Percentiles rank a stretch among this genome's conserved stretches.
Conservation (phyloP, 2,113 vertebrate genomes). For the Pygoscelis antarcticus region DNA sequence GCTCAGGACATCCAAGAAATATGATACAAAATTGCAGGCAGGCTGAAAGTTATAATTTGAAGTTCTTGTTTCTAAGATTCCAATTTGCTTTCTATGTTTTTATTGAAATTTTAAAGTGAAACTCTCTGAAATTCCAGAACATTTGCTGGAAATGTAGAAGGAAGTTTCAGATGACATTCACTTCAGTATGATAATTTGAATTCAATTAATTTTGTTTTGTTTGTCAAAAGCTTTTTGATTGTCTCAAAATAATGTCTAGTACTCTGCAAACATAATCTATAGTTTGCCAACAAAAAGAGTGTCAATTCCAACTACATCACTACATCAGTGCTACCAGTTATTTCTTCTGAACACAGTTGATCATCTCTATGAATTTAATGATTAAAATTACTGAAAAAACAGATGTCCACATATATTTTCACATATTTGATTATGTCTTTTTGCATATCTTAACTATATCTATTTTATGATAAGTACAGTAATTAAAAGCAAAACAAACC, state of each 20-base stretch:
- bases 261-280: neutral
- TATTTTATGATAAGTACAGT: neutral
- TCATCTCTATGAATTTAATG: neutral
- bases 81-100: neutral
- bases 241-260: neutral
- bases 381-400: neutral
- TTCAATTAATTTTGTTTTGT: neutral
- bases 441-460: neutral
- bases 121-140: neutral
- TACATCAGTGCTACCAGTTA: neutral
- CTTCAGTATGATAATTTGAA: neutral
- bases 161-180: neutral
- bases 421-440: neutral
- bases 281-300: neutral
- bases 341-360: neutral
- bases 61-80: neutral
- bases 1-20: neutral
- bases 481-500: neutral
- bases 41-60: neutral
- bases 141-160: neutral
- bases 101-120: neutral
- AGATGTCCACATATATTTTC: neutral
- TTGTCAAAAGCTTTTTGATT: neutral
- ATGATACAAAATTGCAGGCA: neutral
- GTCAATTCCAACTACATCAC: neutral